Evolutionary conservation across 2,888 invertebrate species (phyloP), one percentile per base, ranked within the genome.

Genomic region (Parthenolecanium corni): DNA sequence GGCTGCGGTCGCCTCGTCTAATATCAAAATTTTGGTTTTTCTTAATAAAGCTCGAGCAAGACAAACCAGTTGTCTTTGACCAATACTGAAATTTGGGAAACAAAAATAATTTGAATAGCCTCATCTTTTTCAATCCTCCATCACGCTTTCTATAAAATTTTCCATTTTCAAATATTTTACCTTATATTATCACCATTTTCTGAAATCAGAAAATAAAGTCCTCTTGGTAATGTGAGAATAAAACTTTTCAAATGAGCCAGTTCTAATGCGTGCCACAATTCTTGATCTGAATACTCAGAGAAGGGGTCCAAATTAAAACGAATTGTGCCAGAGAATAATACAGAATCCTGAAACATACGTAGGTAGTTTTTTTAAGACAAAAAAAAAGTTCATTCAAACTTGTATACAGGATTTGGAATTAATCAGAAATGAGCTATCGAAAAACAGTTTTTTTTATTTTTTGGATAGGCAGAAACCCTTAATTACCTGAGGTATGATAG

Each of bases 261-360:
- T 69, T 92, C 89, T 42, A 97, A 75, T 24, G 91, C 85, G 58
- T 79, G 79, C 95, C 95, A 96, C 52, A 97, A 74, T 62, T 90
- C 85, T 0, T 83, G 84, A 70, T 97, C 96, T 1, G 79, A 75
- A 74, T 87, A 82, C 1, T 74, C 74, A 68, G 82, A 79, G 75
- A 94, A 91, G 2, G 96, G 96, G 78, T 96, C 96, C 66, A 96
- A 79, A 77, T 96, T 96, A 76, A 89, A 80, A 61, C 95, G 80
- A 68, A 96, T 77, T 5, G 85, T 85, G 54, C 95, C 95, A 24
- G 92, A 92, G 77, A 96, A 96, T 65, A 96, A 78, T 52, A 95
- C 90, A 0, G 96, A 95, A 77, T 96, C 96, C 79, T 96, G 47
- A 49, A n/a, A 56, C 14, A 57, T n/a, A n/a, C n/a, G n/a, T n/a